Percentiles rank a stretch among this genome's conserved stretches.
Evolutionary conservation across 2,888 invertebrate genomes (phyloP).

Genomic region (Trichopoda pennipes): DNA sequence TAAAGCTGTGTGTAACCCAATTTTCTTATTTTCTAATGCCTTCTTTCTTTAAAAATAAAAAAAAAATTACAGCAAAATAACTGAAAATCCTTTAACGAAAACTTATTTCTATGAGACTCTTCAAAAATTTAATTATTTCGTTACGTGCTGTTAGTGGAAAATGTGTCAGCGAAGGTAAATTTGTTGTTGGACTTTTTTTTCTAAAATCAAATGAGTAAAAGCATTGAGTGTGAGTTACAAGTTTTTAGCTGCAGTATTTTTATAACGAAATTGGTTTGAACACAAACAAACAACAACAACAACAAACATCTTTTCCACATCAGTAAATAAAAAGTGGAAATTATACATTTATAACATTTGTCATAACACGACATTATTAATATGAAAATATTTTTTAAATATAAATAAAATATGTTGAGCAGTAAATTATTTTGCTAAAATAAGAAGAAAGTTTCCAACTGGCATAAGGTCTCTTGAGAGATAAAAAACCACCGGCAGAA

Average conservation of each 20-base stretch:
- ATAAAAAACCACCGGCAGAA: not conserved
- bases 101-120: constrained; percentile 13
- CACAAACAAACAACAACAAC: constrained; percentile 14
- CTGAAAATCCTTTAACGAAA: not conserved
- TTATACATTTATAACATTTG: constrained; percentile 34
- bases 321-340: constrained; percentile 54
- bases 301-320: constrained; percentile 57
- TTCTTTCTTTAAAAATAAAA: not conserved
- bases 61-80: not conserved
- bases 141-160: constrained; percentile 29
- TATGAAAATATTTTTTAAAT: constrained; percentile 12
- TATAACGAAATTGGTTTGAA: constrained; percentile 1
- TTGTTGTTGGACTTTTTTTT: constrained; percentile 8
- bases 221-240: constrained; percentile 40
- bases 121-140: constrained; percentile 45
- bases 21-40: constrained; percentile 14
- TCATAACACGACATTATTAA: constrained; percentile 9
- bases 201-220: constrained; percentile 15
- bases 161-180: constrained; percentile 34
- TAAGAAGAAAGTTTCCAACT: not conserved
- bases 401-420: not conserved
- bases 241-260: constrained; percentile 3
- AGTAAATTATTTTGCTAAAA: not conserved
- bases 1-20: constrained; percentile 18
- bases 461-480: not conserved